Evolutionary conservation across 2,797 vertebrate genomes (phyloP), one percentile per base, ranked within the genome.

Genomic region (Spondyliosoma cantharus): DNA sequence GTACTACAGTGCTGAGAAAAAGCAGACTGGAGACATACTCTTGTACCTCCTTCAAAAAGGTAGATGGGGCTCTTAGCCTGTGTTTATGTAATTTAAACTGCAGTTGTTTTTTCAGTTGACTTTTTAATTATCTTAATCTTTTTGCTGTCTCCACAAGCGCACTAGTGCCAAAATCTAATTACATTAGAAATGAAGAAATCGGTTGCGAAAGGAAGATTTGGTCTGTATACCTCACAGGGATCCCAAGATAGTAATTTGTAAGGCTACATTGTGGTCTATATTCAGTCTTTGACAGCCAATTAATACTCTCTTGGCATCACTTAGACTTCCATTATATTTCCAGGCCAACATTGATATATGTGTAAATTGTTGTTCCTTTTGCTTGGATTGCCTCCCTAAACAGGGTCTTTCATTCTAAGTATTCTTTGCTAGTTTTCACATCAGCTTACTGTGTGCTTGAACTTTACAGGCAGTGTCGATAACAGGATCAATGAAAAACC

Each of bases 131-230:
- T 48, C 24, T 54, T 64, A 68, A 72, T 69, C 62, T 24, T 60
- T 27, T 8, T 43, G 8, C 11, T 56, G n/a, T 76, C 50, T 54
- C 43, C 53, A 17, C 24, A 13, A 16, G n/a, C 32, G 42, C 63
- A 57, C 20, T n/a, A 22, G 17, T 17, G 71, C 63, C 79, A 75
- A 59, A 27, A 64, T 49, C 11, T 27, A 68, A 81, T 32, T 71
- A 50, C 22, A 49, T 27, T 27, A 4, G 32, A 60, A 19, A 53
- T 78, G 54, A 74, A 66, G 49, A 77, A 74, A 82, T 78, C 15
- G 17, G 66, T 60, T 56, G 7, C 15, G 49, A 53, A 58, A 32
- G 49, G 46, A 25, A 25, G 6, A 12, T 52, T 69, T 25, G 5
- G n/a, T 58, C 50, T 61, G 42, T 61, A 57, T 14, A 29, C 58